Conservation (phyloP, 2,113 vertebrate species). For the Percopsis transmontana region DNA sequence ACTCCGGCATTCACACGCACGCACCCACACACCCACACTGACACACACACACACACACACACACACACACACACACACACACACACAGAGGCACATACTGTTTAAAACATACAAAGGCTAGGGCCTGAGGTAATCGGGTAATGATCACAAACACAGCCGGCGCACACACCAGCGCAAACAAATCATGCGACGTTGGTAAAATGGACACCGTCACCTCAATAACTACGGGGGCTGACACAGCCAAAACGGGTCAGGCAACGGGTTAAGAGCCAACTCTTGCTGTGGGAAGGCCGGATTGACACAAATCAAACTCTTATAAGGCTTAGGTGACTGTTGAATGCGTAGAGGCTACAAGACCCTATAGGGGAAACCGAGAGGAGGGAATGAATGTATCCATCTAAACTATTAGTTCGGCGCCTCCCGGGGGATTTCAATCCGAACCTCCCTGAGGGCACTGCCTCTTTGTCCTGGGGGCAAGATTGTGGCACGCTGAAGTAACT, state of each 20-base stretch:
- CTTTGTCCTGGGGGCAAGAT: constrained; percentile 60
- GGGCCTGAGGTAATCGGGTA: constrained; percentile 45
- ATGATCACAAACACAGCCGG: constrained; percentile 5
- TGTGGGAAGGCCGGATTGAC: constrained; percentile 19
- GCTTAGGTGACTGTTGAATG: constrained; percentile 45
- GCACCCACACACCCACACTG: background rate
- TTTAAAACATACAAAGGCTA: constrained; percentile 26
- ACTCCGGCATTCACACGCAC: constrained; percentile 56
- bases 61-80: background rate
- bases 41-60: constrained; percentile 6
- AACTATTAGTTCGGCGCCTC: constrained; percentile 59
- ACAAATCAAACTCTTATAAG: constrained; percentile 60
- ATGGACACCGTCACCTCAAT: constrained; percentile 13
- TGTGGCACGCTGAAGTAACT: constrained; percentile 65
- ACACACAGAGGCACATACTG: constrained; percentile 8
- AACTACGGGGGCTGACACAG: constrained; percentile 1
- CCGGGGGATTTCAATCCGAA: constrained; percentile 60
- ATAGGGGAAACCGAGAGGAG: constrained; percentile 40
- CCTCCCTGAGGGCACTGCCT: constrained; percentile 66
- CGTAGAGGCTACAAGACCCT: constrained; percentile 43
- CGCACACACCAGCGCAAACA: constrained; percentile 21
- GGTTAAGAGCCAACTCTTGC: constrained; percentile 24
- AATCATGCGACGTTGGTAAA: constrained; percentile 40
- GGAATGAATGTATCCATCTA: constrained; percentile 56
- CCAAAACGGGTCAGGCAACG: constrained; percentile 19